phyloP scores from a whole-genome alignment of 2,888 invertebrate genomes.

The Clunio marinus region DNA sequence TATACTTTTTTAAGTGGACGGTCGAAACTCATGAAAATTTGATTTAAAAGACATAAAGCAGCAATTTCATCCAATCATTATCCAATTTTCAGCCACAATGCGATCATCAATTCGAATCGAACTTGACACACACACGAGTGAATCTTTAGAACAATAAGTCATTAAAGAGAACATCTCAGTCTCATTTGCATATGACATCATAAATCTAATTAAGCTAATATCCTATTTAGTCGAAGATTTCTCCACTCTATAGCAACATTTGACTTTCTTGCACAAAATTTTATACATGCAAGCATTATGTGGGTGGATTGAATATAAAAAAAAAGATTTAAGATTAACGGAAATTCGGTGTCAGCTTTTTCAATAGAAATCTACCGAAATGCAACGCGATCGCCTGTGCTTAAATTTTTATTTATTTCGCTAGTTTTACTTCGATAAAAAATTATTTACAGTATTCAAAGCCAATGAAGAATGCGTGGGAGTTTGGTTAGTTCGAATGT shows the following conservation, averaged over 20 bases:
- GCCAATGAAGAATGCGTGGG: neutral
- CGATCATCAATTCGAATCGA: neutral
- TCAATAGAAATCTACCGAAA: conserved; percentile 1
- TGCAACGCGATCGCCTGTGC: too few relatives aligned
- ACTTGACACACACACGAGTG: too few relatives aligned
- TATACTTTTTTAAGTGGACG: neutral
- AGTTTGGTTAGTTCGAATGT: too few relatives aligned
- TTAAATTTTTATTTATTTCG: too few relatives aligned
- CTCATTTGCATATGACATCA: conserved; percentile 3
- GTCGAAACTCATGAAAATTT: too few relatives aligned
- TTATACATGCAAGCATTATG: neutral
- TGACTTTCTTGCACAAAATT: too few relatives aligned
- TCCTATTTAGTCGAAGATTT: neutral
- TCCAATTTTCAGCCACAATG: neutral
- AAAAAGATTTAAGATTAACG: conserved; percentile 5
- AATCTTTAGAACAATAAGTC: neutral
- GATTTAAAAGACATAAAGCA: too few relatives aligned
- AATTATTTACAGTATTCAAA: neutral
- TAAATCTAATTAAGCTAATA: conserved; percentile 10
- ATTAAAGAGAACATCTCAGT: neutral
- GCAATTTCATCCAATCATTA: neutral
- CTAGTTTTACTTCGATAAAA: neutral
- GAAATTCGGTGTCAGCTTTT: conserved; percentile 6
- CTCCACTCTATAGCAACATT: neutral
- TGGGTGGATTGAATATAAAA: neutral